Percentiles rank a stretch among this genome's conserved stretches.
These are phyloP conservation scores for Sternotherus odoratus DNA, from an alignment of 2,797 vertebrate genomes.

Conservation along the genomic window DNA sequence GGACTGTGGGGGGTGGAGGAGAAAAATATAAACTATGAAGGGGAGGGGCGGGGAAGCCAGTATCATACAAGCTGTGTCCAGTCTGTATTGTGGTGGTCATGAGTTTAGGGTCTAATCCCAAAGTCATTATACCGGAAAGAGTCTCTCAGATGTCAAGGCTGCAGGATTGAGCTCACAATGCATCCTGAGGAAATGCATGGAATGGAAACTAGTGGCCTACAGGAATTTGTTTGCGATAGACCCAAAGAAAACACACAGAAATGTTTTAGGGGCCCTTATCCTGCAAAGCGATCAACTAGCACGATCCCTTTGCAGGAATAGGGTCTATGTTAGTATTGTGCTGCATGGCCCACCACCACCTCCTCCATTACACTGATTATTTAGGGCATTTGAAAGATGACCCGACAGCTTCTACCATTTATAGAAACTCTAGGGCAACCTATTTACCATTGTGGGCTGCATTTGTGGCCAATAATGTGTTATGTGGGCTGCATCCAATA, in stretches of 20 bases:
- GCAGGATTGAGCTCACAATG: background rate
- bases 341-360: background rate
- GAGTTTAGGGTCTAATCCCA: background rate
- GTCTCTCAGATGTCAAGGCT: background rate
- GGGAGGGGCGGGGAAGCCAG: background rate
- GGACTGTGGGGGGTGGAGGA: no score
- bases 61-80: background rate
- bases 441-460: no score
- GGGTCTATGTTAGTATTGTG: background rate
- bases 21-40: background rate
- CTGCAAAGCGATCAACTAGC: background rate
- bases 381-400: background rate
- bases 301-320: background rate
- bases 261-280: background rate
- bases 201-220: background rate
- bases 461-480: no score
- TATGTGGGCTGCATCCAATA: no score
- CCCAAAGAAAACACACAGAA: background rate
- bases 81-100: background rate
- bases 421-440: background rate
- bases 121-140: background rate
- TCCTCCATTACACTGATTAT: background rate
- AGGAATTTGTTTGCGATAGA: background rate
- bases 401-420: background rate
- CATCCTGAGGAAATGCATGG: rapidly evolving